Evolutionary conservation across 1,140 invertebrate genomes (phyloP).

Genomic region (Drosophila neocordata): DNA sequence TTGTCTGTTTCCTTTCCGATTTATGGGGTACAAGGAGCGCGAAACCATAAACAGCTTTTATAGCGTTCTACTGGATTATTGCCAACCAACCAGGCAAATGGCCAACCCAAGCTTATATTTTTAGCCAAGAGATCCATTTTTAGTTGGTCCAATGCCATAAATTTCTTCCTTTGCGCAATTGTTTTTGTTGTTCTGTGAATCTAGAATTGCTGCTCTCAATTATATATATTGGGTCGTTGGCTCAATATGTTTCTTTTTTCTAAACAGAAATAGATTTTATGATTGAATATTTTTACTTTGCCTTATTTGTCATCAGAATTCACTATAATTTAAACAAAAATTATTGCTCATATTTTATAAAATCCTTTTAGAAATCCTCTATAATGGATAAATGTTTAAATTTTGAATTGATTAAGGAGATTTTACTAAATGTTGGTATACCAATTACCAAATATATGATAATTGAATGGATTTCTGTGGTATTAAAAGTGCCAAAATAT

Average conservation of each 20-base stretch:
- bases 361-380: no score
- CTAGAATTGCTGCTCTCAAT: conserved; percentile 59
- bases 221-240: conserved; percentile 35
- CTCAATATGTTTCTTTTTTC: conserved; percentile 22
- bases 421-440: not conserved
- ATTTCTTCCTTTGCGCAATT: conserved; percentile 65
- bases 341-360: not conserved
- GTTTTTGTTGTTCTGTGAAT: conserved; percentile 37
- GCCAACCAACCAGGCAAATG: conserved; percentile 19
- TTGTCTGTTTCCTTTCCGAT: conserved; percentile 60
- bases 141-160: conserved; percentile 70
- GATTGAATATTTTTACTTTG: not conserved
- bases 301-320: not conserved
- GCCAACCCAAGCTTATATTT: conserved; percentile 17
- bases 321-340: not conserved
- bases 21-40: conserved; percentile 81
- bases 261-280: not conserved
- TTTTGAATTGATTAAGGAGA: not conserved
- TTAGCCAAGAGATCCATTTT: conserved; percentile 42
- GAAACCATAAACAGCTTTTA: conserved; percentile 82
- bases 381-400: not conserved
- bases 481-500: not conserved
- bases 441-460: not conserved
- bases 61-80: conserved; percentile 81
- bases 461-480: not conserved